phyloP scores from a whole-genome alignment of 2,797 vertebrate genomes.

The Danio jaintianensis region DNA sequence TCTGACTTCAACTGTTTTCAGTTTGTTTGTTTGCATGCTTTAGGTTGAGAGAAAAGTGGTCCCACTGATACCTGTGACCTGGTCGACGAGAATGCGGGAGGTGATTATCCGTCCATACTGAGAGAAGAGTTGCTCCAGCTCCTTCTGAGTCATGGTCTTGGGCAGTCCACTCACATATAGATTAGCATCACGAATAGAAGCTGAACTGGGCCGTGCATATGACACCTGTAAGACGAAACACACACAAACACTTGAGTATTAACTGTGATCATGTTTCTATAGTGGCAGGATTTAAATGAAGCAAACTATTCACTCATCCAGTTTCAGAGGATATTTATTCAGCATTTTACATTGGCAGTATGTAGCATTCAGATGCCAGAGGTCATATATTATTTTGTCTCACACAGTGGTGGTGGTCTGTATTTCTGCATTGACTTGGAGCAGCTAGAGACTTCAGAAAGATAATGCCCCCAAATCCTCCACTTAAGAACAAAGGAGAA shows the following conservation, averaged over 20 bases:
- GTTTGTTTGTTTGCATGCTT: conserved; percentile 14
- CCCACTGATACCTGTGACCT: conserved; percentile 97
- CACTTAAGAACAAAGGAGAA: conserved; percentile 36
- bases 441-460: conserved; percentile 32
- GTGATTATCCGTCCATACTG: conserved; percentile 99
- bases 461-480: conserved; percentile 28
- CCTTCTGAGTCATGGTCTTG: conserved; percentile 99
- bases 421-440: not conserved
- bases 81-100: conserved; percentile 99
- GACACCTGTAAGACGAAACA: conserved; percentile 85
- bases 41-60: conserved; percentile 67
- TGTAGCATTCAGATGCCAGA: conserved; percentile 32
- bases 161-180: conserved; percentile 98
- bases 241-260: conserved; percentile 20
- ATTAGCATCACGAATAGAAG: conserved; percentile 99
- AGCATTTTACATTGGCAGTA: conserved; percentile 32
- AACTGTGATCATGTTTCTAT: not conserved
- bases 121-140: conserved; percentile 98
- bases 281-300: not conserved
- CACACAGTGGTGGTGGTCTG: conserved; percentile 15
- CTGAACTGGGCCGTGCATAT: conserved; percentile 98
- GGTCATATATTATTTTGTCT: conserved; percentile 23
- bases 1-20: too few relatives aligned
- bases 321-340: conserved; percentile 8
- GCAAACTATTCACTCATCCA: not conserved